Conservation (phyloP, 2,113 vertebrate genomes). For the Xiphophorus maculatus region DNA sequence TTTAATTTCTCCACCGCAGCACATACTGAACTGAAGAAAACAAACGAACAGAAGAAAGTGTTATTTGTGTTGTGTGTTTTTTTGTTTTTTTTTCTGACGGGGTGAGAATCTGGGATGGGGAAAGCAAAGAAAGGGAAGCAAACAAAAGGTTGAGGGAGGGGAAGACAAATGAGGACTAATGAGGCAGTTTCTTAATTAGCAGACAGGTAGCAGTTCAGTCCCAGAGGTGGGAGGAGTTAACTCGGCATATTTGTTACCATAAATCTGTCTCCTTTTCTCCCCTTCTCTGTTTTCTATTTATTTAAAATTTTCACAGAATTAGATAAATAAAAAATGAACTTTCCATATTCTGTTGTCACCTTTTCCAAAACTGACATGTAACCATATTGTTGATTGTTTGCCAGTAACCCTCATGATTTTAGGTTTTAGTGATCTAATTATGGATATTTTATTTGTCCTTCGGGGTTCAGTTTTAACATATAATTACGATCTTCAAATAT, state of each 20-base stretch:
- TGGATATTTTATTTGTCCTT: too few species aligned
- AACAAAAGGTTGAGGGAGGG: constrained; percentile 49
- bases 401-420: too few species aligned
- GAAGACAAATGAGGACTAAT: constrained; percentile 66
- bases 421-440: too few species aligned
- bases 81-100: not conserved
- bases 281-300: not conserved
- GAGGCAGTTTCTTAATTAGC: constrained; percentile 70
- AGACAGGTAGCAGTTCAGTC: constrained; percentile 60
- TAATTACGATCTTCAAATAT: too few species aligned
- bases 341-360: not conserved
- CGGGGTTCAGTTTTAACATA: too few species aligned
- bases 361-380: not conserved
- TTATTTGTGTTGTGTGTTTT: not conserved
- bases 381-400: too few species aligned
- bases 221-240: constrained; percentile 32
- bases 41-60: constrained; percentile 57
- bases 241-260: not conserved
- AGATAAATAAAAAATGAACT: not conserved
- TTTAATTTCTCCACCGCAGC: constrained; percentile 79
- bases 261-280: accelerated
- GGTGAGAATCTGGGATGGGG: constrained; percentile 2
- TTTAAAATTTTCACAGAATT: not conserved
- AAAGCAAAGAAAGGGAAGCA: constrained; percentile 21
- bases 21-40: constrained; percentile 64